These are phyloP conservation scores for Mayetiola destructor DNA, from an alignment of 2,888 invertebrate species.

Conservation along the genomic window DNA sequence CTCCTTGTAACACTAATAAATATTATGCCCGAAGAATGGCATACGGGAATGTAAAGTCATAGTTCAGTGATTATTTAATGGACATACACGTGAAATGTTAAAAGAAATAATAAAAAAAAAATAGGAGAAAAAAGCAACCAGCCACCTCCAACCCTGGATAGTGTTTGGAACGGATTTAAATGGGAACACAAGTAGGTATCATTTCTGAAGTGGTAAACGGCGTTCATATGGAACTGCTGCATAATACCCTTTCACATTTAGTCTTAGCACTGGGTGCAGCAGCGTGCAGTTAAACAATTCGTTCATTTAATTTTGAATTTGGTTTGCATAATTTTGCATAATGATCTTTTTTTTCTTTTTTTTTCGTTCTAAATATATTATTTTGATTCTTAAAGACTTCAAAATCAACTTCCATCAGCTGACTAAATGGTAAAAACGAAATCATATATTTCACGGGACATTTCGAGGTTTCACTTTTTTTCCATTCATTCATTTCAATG, in stretches of 20 bases:
- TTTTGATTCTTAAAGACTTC: neutral
- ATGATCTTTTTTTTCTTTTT: neutral
- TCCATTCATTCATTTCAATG: no score
- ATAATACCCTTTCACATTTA: no score
- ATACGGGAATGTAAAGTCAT: neutral
- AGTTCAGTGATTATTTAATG: conserved; percentile 11
- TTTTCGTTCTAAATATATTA: neutral
- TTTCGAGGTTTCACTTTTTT: no score
- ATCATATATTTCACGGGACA: no score
- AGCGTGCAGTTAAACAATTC: no score
- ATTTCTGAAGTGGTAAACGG: conserved; percentile 1
- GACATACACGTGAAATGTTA: neutral
- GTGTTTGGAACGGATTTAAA: neutral
- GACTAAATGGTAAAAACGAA: no score
- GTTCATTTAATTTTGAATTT: no score
- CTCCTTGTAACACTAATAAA: no score
- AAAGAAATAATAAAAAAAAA: neutral
- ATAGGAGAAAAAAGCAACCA: neutral
- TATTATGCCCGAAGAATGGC: no score
- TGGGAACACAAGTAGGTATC: neutral
- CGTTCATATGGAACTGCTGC: neutral
- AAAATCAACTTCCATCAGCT: no score
- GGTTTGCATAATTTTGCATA: conserved; percentile 8
- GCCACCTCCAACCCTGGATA: no score
- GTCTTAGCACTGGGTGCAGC: no score